Conservation (phyloP, 92 coral and sea anemone species). For the Porites cylindrica region DNA sequence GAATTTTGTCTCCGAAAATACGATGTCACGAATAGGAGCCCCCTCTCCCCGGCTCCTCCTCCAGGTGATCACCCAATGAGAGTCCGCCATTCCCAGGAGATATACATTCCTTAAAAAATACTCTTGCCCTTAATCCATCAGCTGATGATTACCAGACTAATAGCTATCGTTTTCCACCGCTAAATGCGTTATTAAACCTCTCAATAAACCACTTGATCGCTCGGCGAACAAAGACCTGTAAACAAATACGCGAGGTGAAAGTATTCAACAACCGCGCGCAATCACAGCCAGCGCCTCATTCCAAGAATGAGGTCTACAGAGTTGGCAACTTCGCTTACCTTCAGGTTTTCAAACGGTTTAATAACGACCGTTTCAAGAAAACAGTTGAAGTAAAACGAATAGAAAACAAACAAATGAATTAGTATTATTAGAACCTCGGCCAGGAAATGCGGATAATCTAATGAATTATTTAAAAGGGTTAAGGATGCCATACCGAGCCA, state of each 20-base stretch:
- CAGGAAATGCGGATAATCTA: slow-evolving; percentile 41
- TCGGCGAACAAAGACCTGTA: slow-evolving; percentile 27
- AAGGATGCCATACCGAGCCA: slow-evolving; percentile 11
- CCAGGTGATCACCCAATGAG: too few relatives aligned
- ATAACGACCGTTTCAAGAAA: neutral
- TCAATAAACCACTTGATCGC: slow-evolving; percentile 43
- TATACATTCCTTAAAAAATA: neutral
- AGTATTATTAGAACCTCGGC: slow-evolving; percentile 16
- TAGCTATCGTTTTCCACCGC: slow-evolving; percentile 36
- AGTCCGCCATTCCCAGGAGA: neutral
- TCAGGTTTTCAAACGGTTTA: too few relatives aligned
- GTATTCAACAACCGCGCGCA: slow-evolving; percentile 5
- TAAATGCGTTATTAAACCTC: slow-evolving; percentile 46
- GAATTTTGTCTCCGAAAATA: too few relatives aligned
- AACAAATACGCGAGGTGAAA: slow-evolving; percentile 45
- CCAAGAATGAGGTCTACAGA: neutral
- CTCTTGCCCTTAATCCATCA: neutral
- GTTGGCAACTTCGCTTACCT: neutral
- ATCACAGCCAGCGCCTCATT: neutral
- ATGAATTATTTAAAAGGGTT: slow-evolving; percentile 20
- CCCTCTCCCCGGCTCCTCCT: too few relatives aligned
- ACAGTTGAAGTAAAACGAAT: neutral
- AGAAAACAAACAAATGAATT: slow-evolving; percentile 1
- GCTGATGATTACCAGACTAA: slow-evolving; percentile 45
- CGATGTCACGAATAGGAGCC: too few relatives aligned